A percentile compares a stretch with the other conserved stretches of the same genome.
phyloP scores from a whole-genome alignment of 2,797 vertebrate species.

The Percopsis omiscomaycus region DNA sequence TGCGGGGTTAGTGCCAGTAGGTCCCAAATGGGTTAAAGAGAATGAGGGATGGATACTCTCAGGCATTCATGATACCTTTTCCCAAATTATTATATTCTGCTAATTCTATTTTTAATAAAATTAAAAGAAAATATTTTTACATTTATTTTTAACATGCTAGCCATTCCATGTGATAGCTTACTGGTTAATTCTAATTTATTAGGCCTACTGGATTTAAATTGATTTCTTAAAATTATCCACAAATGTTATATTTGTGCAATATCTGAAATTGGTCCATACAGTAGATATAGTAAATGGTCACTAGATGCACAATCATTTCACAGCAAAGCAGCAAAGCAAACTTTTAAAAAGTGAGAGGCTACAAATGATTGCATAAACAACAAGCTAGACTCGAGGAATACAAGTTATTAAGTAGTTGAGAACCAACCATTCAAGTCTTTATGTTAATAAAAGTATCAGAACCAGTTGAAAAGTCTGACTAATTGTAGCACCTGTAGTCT shows the following conservation, averaged over 20 bases:
- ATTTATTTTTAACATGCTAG: neutral
- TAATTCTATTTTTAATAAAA: neutral
- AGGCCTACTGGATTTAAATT: no score
- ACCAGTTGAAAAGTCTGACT: constrained; percentile 3
- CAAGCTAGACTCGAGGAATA: neutral
- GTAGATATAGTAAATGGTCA: neutral
- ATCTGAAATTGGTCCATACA: constrained; percentile 5
- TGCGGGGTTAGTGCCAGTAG: constrained; percentile 24
- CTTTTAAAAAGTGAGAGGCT: neutral
- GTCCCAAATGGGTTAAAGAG: constrained; percentile 19
- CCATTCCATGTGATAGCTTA: neutral
- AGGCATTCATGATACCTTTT: neutral
- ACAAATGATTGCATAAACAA: neutral
- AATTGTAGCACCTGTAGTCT: neutral
- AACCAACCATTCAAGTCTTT: neutral
- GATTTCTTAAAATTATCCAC: no score
- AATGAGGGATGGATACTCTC: neutral
- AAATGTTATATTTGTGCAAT: neutral
- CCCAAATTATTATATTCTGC: neutral
- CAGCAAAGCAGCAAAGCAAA: neutral
- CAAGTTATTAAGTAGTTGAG: neutral
- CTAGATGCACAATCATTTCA: neutral
- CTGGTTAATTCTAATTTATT: no score
- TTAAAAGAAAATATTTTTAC: neutral
- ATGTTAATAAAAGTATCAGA: neutral